Base-by-base conservation (phyloP, 2,113 vertebrate genomes). In the Rhinoderma darwinii region DNA sequence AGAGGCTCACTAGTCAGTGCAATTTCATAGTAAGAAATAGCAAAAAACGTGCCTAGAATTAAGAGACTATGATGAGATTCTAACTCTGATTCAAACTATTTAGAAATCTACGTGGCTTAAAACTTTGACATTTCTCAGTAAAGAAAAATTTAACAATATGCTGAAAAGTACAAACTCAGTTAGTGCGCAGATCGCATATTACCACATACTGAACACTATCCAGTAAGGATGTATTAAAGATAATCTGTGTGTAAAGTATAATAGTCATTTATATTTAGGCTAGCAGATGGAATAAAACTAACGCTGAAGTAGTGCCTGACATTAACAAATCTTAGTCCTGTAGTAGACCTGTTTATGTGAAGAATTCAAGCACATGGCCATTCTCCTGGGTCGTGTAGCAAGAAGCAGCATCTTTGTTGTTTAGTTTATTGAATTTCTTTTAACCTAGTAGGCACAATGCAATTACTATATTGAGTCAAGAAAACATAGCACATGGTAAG, bases 321-420 rank as follows among this genome's bases (percentile, higher is more conserved):
- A 44, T 76, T 30, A 30, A 44, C 72, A 41, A 44, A 74, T 25
- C 72, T 22, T 0, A 51, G 27, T 22, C 17, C 44, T 51, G 32
- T 37, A 32, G 5, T 32, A 70, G 32, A 39, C 66, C 5, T 50
- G n/a, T 77, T 76, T 77, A 77, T 80, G 50, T 79, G 44, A 56
- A 78, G 8, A 78, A 54, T 35, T 78, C 8, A 59, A 15, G 32
- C 32, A 80, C 78, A n/a, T 61, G 51, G 78, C 14, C 54, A n/a
- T 39, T 59, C 32, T 61, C 22, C n/a, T 39, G 32, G 20, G 30
- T 59, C 5, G 4, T 79, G 18, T 79, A 80, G 61, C 14, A 22
- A n/a, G 47, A 27, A 41, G 32, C 51, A 41, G 20, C 78, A 79
- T 41, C 50, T 79, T 79, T n/a, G 18, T n/a, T n/a, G 20, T 61